Percentiles rank a stretch among this genome's conserved stretches.
Conservation (phyloP, 2,797 vertebrate genomes). For the Tragopan temminckii region DNA sequence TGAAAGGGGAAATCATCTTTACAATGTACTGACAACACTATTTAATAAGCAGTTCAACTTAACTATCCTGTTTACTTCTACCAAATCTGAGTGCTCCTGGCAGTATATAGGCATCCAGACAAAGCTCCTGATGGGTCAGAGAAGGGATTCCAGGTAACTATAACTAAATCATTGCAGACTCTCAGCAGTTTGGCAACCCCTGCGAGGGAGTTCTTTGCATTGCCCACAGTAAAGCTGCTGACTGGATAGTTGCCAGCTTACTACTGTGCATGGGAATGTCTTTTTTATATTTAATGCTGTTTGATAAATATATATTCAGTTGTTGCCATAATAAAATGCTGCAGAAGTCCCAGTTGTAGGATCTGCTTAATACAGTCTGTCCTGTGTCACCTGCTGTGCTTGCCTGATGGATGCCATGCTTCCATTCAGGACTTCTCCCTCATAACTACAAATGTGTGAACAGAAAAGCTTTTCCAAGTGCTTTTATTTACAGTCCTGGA, state of each 20-base stretch:
- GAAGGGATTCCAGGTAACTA: background rate
- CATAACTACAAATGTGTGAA: conserved; percentile 58
- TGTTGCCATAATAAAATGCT: conserved; percentile 52
- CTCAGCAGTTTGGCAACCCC: background rate
- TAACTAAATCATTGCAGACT: background rate
- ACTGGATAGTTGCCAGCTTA: conserved; percentile 4
- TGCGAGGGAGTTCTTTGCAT: background rate
- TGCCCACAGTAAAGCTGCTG: background rate
- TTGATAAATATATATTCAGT: conserved; percentile 38
- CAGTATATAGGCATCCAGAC: background rate
- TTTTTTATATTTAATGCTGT: conserved; percentile 28
- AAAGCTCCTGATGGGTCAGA: background rate
- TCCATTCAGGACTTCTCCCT: conserved; percentile 62
- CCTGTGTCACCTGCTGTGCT: conserved; percentile 50
- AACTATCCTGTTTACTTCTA: background rate
- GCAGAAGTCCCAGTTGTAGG: background rate
- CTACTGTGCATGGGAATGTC: background rate
- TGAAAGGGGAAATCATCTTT: background rate
- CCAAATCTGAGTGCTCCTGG: background rate
- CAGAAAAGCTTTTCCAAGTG: conserved; percentile 72
- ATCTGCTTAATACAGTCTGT: conserved; percentile 52
- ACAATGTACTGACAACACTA: background rate
- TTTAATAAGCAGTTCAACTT: background rate
- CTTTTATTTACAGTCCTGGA: conserved; percentile 73
- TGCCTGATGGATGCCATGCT: conserved; percentile 55